These are phyloP conservation scores for Eonycteris spelaea DNA, from an alignment of 2,113 vertebrate species.

Conservation along the genomic window DNA sequence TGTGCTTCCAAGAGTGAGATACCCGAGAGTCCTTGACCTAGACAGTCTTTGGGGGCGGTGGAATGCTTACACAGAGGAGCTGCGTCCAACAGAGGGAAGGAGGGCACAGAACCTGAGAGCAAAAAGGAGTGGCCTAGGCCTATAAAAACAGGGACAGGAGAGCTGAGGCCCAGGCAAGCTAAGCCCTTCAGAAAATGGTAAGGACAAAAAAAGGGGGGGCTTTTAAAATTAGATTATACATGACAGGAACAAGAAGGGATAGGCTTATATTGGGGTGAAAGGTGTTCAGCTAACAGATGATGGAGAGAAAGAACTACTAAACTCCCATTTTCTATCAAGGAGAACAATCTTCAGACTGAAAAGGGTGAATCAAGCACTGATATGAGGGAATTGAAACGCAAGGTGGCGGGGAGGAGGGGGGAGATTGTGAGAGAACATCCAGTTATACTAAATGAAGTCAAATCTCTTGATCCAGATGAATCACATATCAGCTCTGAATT, in stretches of 20 bases:
- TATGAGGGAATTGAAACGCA: constrained; percentile 37
- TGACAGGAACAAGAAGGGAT: constrained; percentile 5
- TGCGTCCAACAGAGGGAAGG: neutral
- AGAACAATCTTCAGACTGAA: constrained; percentile 54
- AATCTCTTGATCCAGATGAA: constrained; percentile 42
- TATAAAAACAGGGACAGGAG: neutral
- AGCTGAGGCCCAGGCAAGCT: neutral
- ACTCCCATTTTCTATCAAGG: constrained; percentile 42
- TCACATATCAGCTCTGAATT: neutral
- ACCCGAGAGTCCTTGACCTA: neutral
- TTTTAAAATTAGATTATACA: constrained; percentile 57
- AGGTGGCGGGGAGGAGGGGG: neutral
- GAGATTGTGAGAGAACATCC: constrained; percentile 27
- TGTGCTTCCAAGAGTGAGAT: neutral
- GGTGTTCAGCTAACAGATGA: constrained; percentile 43
- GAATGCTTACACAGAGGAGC: neutral
- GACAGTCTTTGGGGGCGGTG: neutral
- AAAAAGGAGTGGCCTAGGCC: neutral
- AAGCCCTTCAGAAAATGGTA: neutral
- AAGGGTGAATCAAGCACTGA: constrained; percentile 15
- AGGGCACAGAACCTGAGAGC: neutral
- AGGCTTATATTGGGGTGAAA: constrained; percentile 52
- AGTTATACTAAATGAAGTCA: constrained; percentile 46
- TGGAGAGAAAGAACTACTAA: constrained; percentile 24
- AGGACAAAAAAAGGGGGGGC: neutral